These are phyloP conservation scores for Leptobrachium leishanense DNA, from an alignment of 2,113 vertebrate genomes.

Conservation along the genomic window DNA sequence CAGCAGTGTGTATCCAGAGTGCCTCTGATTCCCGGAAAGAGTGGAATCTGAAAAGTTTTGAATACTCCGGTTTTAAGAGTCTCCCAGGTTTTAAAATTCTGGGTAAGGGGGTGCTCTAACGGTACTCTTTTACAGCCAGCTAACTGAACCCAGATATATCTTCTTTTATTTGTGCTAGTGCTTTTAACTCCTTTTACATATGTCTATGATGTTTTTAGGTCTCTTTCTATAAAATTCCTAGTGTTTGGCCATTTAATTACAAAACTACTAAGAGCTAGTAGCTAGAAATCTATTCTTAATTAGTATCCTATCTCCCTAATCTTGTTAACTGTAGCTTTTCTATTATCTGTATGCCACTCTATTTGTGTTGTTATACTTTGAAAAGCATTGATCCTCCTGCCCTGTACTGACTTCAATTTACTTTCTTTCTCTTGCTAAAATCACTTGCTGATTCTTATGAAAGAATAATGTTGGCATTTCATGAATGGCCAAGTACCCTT, in stretches of 20 bases:
- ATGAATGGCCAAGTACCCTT: conserved; percentile 1
- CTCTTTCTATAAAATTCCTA: background rate
- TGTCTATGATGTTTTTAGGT: too few species aligned
- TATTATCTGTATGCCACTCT: conserved; percentile 4
- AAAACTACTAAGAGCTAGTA: background rate
- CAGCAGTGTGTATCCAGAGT: too few species aligned
- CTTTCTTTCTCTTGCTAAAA: background rate
- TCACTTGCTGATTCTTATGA: background rate
- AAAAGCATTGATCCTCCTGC: conserved; percentile 20
- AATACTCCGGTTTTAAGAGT: too few species aligned
- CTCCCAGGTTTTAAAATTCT: too few species aligned
- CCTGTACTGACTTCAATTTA: conserved; percentile 24
- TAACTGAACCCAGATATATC: too few species aligned
- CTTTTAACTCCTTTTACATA: too few species aligned
- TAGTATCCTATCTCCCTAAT: conserved; percentile 28
- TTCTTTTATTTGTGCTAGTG: too few species aligned
- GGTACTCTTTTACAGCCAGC: too few species aligned
- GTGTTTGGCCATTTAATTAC: conserved; percentile 21
- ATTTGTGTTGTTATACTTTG: conserved; percentile 1
- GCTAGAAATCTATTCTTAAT: conserved; percentile 27
- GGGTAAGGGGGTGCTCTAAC: too few species aligned
- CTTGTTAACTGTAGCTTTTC: conserved; percentile 8
- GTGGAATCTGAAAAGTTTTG: too few species aligned
- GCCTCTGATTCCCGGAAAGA: too few species aligned
- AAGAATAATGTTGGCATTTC: background rate